Conservation (phyloP, 2,888 invertebrate genomes). For the Hypercompe scribonia region DNA sequence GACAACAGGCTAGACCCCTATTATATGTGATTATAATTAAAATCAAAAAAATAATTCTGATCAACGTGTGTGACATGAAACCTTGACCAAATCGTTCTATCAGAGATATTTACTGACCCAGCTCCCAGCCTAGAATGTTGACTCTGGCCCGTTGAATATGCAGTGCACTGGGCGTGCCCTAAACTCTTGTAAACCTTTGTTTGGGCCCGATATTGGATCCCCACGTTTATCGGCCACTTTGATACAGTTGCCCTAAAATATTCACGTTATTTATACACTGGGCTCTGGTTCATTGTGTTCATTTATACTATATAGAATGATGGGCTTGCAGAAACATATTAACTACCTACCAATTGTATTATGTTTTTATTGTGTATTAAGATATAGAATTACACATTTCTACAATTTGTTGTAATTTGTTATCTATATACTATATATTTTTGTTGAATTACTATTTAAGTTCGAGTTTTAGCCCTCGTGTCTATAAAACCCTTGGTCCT, state of each 20-base stretch:
- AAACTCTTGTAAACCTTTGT: constrained; percentile 86
- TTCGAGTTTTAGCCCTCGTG: no score
- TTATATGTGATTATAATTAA: background rate
- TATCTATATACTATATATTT: no score
- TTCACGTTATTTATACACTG: constrained; percentile 61
- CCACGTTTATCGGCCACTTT: constrained; percentile 74
- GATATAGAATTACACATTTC: background rate
- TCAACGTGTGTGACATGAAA: background rate
- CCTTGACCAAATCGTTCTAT: background rate
- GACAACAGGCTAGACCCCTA: no score
- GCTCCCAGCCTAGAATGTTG: constrained; percentile 60
- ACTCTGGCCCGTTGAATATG: constrained; percentile 82
- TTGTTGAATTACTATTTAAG: no score
- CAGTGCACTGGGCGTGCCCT: constrained; percentile 79
- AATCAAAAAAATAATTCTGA: background rate
- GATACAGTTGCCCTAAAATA: constrained; percentile 69
- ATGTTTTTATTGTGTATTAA: background rate
- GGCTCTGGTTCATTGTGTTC: constrained; percentile 43
- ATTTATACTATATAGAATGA: constrained; percentile 31
- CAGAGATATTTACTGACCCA: constrained; percentile 6
- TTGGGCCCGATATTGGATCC: constrained; percentile 82
- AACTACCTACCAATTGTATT: constrained; percentile 5
- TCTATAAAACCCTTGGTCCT: no score
- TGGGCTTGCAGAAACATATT: constrained; percentile 35
- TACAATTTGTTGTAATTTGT: background rate